Conservation (phyloP, 1,140 invertebrate genomes). For the Dufourea novaeangliae region DNA sequence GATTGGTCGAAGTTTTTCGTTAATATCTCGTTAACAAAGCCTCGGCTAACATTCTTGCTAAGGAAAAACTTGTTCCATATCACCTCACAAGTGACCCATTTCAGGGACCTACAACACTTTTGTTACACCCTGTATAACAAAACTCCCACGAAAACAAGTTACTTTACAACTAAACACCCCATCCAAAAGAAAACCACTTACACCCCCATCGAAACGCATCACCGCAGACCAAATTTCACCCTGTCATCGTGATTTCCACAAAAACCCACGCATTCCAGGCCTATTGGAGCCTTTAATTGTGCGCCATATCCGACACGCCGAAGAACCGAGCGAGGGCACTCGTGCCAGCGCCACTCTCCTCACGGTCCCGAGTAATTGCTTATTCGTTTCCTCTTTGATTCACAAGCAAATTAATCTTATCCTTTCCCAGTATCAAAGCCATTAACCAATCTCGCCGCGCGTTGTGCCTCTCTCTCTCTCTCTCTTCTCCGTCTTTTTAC, state of each 20-base stretch:
- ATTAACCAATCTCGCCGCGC: slow-evolving; percentile 76
- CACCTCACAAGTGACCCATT: too few relatives aligned
- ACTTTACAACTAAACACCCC: background rate
- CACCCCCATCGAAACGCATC: background rate
- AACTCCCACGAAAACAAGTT: too few relatives aligned
- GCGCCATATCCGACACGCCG: slow-evolving; percentile 40
- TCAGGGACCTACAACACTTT: too few relatives aligned
- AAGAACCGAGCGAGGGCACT: slow-evolving; percentile 50
- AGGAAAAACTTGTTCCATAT: too few relatives aligned
- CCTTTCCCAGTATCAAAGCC: slow-evolving; percentile 78
- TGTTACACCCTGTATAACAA: too few relatives aligned
- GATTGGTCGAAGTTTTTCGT: too few relatives aligned
- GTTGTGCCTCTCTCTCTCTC: slow-evolving; percentile 36
- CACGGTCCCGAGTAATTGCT: slow-evolving; percentile 72
- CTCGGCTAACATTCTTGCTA: too few relatives aligned
- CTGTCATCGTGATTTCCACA: background rate
- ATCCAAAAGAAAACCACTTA: background rate
- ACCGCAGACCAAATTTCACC: background rate
- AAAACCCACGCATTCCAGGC: background rate
- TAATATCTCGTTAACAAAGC: too few relatives aligned
- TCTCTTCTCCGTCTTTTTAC: slow-evolving; percentile 53
- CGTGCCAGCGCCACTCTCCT: slow-evolving; percentile 49
- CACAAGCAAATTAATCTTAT: slow-evolving; percentile 78
- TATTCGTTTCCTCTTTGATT: slow-evolving; percentile 76
- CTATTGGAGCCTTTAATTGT: slow-evolving; percentile 46